Evolutionary conservation across 2,888 invertebrate genomes (phyloP).

Genomic region (Galeopsomyia nigrocyanea): DNA sequence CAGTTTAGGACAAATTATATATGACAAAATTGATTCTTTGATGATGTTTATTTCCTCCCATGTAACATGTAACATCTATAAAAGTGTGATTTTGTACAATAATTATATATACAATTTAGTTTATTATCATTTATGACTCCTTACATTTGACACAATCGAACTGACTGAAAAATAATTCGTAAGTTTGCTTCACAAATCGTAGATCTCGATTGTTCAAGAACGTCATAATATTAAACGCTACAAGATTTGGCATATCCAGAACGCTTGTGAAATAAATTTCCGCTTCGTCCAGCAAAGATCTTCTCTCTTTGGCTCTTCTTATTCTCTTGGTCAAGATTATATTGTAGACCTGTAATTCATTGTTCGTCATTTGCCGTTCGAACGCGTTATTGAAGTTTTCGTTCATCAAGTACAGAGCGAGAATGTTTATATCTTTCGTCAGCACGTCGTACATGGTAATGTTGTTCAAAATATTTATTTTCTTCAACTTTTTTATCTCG

Average conservation of each 20-base stretch:
- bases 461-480: conserved; percentile 1
- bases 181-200: conserved; percentile 9
- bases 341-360: conserved; percentile 1
- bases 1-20: no score
- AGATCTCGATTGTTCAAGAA: conserved; percentile 23
- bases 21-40: no score
- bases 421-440: conserved; percentile 9
- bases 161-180: conserved; percentile 16
- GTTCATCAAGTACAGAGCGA: conserved; percentile 27
- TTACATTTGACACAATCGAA: conserved; percentile 21
- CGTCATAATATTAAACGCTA: conserved; percentile 9
- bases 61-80: no score
- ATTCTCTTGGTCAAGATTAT: conserved; percentile 27
- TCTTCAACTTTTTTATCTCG: conserved; percentile 20
- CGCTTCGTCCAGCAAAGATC: conserved; percentile 18
- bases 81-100: no score
- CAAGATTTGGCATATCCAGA: conserved; percentile 20
- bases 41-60: no score
- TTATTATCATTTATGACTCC: conserved; percentile 5
- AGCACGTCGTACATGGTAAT: conserved; percentile 24
- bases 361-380: neutral
- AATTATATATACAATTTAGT: no score
- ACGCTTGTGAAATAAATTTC: conserved; percentile 19
- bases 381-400: conserved; percentile 3
- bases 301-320: conserved; percentile 27